These are phyloP conservation scores for Brachyopa scutellaris DNA, from an alignment of 2,888 invertebrate genomes.

Conservation along the genomic window DNA sequence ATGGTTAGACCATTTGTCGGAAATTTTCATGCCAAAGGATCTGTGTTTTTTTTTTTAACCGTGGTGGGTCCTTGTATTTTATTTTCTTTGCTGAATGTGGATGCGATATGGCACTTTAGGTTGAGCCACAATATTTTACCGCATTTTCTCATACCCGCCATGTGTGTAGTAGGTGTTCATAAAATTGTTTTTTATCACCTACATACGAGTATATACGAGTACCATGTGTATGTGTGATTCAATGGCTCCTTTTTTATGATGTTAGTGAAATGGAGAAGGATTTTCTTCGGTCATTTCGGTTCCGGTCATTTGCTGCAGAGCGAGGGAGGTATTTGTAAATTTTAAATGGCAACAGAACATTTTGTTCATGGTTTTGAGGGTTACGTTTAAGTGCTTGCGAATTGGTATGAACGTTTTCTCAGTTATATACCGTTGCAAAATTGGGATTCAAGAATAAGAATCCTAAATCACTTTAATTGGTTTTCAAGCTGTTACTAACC, in stretches of 20 bases:
- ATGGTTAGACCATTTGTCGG: conserved; percentile 64
- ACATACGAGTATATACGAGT: not conserved
- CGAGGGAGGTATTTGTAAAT: conserved; percentile 48
- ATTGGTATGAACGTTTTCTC: conserved; percentile 33
- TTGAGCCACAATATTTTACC: conserved; percentile 68
- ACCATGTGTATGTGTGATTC: not conserved
- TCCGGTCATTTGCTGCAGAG: conserved; percentile 52
- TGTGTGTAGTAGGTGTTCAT: conserved; percentile 22
- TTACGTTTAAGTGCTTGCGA: conserved; percentile 20
- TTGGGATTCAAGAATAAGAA: too few relatives aligned
- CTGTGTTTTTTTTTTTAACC: not conserved
- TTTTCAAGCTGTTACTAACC: too few relatives aligned
- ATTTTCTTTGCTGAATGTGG: conserved; percentile 43
- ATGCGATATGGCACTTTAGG: conserved; percentile 70
- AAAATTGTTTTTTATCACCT: conserved; percentile 36
- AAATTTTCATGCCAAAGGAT: conserved; percentile 25
- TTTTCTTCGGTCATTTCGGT: conserved; percentile 20
- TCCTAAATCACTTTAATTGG: too few relatives aligned
- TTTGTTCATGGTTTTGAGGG: conserved; percentile 35
- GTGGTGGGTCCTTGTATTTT: conserved; percentile 35
- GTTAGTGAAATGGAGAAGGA: not conserved
- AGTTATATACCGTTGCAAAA: too few relatives aligned
- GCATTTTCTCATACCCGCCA: conserved; percentile 17
- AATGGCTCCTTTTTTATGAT: conserved; percentile 34
- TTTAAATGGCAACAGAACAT: conserved; percentile 49